Evolutionary conservation across 2,888 invertebrate species (phyloP).

Genomic region (Aspidiotus destructor): DNA sequence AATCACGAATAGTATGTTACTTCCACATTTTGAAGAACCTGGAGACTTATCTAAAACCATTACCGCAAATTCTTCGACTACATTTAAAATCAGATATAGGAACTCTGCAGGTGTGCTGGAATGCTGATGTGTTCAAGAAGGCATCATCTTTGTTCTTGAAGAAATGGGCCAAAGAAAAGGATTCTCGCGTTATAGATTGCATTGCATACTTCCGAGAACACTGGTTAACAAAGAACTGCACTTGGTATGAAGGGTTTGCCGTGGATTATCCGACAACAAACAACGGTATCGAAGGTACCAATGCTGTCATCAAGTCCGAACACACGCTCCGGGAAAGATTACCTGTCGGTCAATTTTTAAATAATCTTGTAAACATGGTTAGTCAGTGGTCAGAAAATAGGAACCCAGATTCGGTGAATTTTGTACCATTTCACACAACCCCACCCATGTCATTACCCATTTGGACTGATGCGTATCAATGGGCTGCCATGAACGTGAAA

Average conservation of each 20-base stretch:
- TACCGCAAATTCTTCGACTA: background rate
- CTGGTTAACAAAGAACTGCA: constrained; percentile 1
- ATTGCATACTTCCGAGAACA: constrained; percentile 1
- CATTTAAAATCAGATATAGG: constrained; percentile 10
- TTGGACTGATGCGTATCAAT: no score
- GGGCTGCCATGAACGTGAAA: no score
- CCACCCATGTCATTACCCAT: no score
- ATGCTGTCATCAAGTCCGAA: constrained; percentile 5
- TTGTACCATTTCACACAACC: no score
- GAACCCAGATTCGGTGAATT: no score
- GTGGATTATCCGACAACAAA: no score
- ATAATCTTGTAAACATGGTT: constrained; percentile 1
- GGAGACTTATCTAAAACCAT: no score
- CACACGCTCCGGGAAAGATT: background rate
- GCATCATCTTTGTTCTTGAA: constrained; percentile 8
- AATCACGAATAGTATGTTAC: no score
- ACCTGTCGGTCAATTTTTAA: constrained; percentile 4
- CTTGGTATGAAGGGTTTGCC: constrained; percentile 8
- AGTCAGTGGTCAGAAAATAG: no score
- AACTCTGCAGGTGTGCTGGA: constrained; percentile 10
- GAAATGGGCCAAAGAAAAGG: constrained; percentile 10
- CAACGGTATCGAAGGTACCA: constrained; percentile 8
- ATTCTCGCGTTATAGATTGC: background rate
- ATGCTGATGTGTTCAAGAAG: constrained; percentile 3
- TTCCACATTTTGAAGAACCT: no score